phyloP scores from a whole-genome alignment of 2,113 vertebrate species.

The Noturus placidus region DNA sequence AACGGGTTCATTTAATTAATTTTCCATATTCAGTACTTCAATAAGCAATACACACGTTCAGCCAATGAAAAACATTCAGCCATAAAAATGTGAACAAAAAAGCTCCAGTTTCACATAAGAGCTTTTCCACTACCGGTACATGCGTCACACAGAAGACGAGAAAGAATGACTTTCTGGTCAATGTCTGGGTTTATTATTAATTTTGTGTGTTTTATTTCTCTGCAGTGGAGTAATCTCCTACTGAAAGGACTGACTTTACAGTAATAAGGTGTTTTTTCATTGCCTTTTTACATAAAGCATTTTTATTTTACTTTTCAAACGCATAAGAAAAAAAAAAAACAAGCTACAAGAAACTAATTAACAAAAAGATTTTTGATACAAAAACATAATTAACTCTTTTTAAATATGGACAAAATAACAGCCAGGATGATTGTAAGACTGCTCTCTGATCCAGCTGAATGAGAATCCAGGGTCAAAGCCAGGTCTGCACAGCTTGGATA shows the following conservation, averaged over 20 bases:
- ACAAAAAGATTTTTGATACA: neutral
- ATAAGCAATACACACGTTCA: neutral
- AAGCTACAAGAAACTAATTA: too few species aligned
- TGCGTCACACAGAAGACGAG: neutral
- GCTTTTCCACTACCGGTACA: neutral
- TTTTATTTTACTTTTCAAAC: neutral
- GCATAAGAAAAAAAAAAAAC: neutral
- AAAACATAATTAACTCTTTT: neutral
- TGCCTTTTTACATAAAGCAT: neutral
- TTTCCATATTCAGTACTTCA: neutral
- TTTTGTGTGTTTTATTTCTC: neutral
- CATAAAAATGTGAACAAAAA: neutral
- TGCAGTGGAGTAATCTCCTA: neutral
- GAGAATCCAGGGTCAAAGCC: neutral
- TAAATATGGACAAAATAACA: neutral
- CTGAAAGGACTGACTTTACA: neutral
- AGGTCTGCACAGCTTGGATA: slow-evolving; percentile 7
- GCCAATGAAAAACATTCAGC: neutral
- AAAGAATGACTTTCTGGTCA: neutral
- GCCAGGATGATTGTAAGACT: neutral
- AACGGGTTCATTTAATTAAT: neutral
- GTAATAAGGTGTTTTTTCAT: neutral
- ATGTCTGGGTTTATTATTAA: neutral
- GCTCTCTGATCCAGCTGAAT: neutral
- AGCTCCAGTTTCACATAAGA: neutral